Evolutionary conservation across 2,797 vertebrate genomes (phyloP).

Genomic region (Echeneis naucrates): DNA sequence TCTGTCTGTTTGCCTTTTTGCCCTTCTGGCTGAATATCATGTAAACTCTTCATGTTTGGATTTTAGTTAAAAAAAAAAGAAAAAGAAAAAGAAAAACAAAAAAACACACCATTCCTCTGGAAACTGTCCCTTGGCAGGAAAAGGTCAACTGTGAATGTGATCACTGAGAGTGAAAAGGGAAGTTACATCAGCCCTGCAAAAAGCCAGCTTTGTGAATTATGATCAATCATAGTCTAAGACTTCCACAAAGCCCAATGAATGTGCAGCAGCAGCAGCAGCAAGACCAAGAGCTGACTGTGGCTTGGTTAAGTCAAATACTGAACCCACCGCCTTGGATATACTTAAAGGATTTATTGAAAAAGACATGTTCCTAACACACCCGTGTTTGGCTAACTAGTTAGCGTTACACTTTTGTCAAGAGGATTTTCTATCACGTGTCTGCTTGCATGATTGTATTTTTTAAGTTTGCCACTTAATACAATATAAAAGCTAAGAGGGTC

Average conservation of each 20-base stretch:
- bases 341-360: constrained; percentile 43
- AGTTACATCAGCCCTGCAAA: constrained; percentile 72
- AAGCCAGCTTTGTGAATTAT: constrained; percentile 67
- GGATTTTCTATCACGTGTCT: constrained; percentile 15
- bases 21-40: constrained; percentile 48
- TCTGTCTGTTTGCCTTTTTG: constrained; percentile 57
- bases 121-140: constrained; percentile 58
- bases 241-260: constrained; percentile 54
- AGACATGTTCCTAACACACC: constrained; percentile 60
- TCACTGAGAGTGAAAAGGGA: constrained; percentile 64
- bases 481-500: constrained; percentile 21
- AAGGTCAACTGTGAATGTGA: constrained; percentile 69
- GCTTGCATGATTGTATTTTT: constrained; percentile 11
- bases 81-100: too few species aligned
- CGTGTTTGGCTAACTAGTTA: constrained; percentile 32
- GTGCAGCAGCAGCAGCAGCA: constrained; percentile 53
- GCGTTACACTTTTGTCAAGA: constrained; percentile 14
- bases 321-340: constrained; percentile 57
- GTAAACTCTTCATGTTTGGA: constrained; percentile 64
- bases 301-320: constrained; percentile 58
- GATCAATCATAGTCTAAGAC: constrained; percentile 62
- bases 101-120: constrained; percentile 55
- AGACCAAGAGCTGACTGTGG: constrained; percentile 53
- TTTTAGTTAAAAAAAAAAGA: constrained; percentile 54
- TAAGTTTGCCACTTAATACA: constrained; percentile 19